Evolutionary conservation across 2,797 vertebrate species (phyloP).

Genomic region (Sebastes cheni): DNA sequence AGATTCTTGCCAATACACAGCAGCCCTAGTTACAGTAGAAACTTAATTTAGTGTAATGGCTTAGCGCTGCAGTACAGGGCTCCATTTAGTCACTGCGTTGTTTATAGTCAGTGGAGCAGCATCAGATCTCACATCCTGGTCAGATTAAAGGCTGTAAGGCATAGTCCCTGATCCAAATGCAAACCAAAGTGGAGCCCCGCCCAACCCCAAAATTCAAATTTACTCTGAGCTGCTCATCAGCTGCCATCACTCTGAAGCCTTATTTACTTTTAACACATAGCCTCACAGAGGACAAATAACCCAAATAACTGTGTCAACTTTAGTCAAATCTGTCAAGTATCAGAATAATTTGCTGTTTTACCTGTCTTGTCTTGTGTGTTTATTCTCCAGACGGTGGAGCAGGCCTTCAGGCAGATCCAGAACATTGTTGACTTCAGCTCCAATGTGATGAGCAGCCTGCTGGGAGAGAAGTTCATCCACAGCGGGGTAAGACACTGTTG

Average conservation of each 20-base stretch:
- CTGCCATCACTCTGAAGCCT: background rate
- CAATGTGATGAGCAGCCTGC: conserved; percentile 94
- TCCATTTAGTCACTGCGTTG: background rate
- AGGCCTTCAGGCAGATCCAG: conserved; percentile 92
- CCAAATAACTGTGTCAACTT: background rate
- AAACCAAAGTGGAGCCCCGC: background rate
- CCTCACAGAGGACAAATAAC: background rate
- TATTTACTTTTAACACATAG: background rate
- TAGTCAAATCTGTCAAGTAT: too few relatives aligned
- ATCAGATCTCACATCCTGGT: conserved; percentile 10
- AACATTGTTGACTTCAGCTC: conserved; percentile 95
- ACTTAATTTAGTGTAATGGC: background rate
- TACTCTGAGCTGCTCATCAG: background rate
- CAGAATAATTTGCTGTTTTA: background rate
- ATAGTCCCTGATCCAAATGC: background rate
- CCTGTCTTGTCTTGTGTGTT: background rate
- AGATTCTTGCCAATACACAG: background rate
- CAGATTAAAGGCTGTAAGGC: background rate
- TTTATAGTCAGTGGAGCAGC: background rate
- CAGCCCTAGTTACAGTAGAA: background rate
- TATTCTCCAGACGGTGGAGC: conserved; percentile 87
- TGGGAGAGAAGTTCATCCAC: conserved; percentile 94
- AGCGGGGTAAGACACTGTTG: conserved; percentile 85
- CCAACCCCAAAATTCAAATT: conserved; percentile 7
- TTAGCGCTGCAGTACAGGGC: background rate